A percentile compares a stretch with the other conserved stretches of the same genome.
phyloP scores from a whole-genome alignment of 2,888 invertebrate genomes.

The Ornithoptera priamus region DNA sequence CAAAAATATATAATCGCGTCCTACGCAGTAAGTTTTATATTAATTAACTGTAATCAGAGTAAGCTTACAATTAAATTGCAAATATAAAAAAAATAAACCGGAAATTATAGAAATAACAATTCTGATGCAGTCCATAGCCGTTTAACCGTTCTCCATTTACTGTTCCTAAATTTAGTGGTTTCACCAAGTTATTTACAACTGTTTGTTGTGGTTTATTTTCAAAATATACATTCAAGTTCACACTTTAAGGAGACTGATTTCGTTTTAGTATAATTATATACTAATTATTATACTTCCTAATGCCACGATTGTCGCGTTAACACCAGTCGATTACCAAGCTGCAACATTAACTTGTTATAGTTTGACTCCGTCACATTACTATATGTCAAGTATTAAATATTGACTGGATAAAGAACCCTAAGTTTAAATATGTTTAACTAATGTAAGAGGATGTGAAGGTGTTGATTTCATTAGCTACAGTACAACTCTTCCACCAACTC shows the following conservation, averaged over 20 bases:
- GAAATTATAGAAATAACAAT: background rate
- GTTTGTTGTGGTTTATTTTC: background rate
- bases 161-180: background rate
- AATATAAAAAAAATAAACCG: background rate
- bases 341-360: too few relatives aligned
- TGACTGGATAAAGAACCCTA: background rate
- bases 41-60: background rate
- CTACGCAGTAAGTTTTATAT: slow-evolving; percentile 8
- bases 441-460: background rate
- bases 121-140: background rate
- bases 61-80: background rate
- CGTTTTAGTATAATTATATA: background rate
- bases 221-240: background rate
- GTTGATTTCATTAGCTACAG: background rate
- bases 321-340: too few relatives aligned
- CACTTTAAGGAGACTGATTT: background rate
- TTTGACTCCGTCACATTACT: too few relatives aligned
- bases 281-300: background rate
- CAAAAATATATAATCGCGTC: slow-evolving; percentile 22
- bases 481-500: slow-evolving; percentile 11
- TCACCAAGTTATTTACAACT: background rate
- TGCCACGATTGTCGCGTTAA: background rate
- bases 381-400: background rate
- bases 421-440: slow-evolving; percentile 2
- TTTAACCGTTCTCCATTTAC: background rate